Evolutionary conservation across 1,140 invertebrate species (phyloP).

Genomic region (Octopus sinensis): DNA sequence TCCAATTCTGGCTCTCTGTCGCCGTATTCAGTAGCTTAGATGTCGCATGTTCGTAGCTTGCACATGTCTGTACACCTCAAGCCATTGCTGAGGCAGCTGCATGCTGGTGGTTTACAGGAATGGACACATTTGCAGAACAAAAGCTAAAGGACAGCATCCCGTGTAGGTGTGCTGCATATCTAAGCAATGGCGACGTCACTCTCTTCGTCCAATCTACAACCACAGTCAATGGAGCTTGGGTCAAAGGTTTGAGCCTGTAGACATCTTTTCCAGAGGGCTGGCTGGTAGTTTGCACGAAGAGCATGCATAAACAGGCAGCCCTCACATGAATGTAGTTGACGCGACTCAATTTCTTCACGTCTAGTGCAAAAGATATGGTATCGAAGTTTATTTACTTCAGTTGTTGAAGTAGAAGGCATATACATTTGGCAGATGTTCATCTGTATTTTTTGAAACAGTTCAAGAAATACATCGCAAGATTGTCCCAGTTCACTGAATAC

Average conservation of each 20-base stretch:
- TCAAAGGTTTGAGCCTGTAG: conserved; percentile 5
- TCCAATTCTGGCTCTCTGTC: too few species aligned
- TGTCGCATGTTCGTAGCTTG: background rate
- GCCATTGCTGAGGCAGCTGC: background rate
- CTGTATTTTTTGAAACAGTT: too few species aligned
- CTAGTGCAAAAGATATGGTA: conserved; percentile 25
- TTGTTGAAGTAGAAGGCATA: background rate
- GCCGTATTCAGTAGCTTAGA: background rate
- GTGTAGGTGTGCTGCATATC: background rate
- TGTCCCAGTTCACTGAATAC: too few species aligned
- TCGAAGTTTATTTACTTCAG: conserved; percentile 24
- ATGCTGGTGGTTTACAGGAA: too few species aligned
- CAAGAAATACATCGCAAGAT: too few species aligned
- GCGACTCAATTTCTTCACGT: conserved; percentile 23
- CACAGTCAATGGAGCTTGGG: background rate
- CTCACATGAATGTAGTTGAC: conserved; percentile 21
- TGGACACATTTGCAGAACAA: background rate
- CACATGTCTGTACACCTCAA: background rate
- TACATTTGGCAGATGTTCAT: background rate
- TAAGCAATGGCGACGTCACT: background rate
- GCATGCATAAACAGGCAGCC: conserved; percentile 23
- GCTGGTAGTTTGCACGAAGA: conserved; percentile 28
- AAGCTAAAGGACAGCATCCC: background rate
- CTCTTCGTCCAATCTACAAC: background rate
- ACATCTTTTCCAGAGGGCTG: conserved; percentile 22